These are phyloP conservation scores for Dryococelus australis DNA, from an alignment of 2,888 invertebrate species.

Conservation along the genomic window DNA sequence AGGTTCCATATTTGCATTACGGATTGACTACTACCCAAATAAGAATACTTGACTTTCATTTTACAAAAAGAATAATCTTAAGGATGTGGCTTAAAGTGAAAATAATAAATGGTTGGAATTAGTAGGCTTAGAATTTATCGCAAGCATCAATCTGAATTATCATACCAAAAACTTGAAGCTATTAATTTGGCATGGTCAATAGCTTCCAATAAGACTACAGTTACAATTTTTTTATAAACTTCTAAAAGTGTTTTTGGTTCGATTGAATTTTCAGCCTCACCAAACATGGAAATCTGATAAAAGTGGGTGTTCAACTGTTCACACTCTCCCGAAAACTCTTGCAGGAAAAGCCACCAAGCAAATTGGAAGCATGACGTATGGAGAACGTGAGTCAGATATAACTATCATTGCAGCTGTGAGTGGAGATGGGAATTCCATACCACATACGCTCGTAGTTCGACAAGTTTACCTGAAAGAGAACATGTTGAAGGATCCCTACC, in stretches of 20 bases:
- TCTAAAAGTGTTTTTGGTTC: conserved; percentile 43
- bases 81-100: conserved; percentile 35
- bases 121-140: conserved; percentile 47
- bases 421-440: conserved; percentile 54
- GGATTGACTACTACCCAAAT: too few species aligned
- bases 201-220: conserved; percentile 49
- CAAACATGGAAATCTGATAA: conserved; percentile 57
- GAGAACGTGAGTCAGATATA: conserved; percentile 51
- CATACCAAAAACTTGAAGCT: conserved; percentile 45
- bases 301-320: conserved; percentile 56
- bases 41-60: conserved; percentile 49
- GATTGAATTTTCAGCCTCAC: conserved; percentile 34
- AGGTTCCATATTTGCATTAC: conserved; percentile 36
- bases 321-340: conserved; percentile 54
- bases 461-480: conserved; percentile 46
- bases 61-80: conserved; percentile 42
- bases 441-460: conserved; percentile 56
- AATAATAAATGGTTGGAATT: conserved; percentile 36
- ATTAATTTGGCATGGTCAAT: conserved; percentile 46
- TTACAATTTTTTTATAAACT: conserved; percentile 49
- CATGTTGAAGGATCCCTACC: conserved; percentile 55
- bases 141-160: conserved; percentile 44
- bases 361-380: conserved; percentile 55
- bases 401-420: conserved; percentile 49
- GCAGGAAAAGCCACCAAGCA: conserved; percentile 54